phyloP scores from a whole-genome alignment of 2,797 vertebrate species.

The Urophycis tenuis region DNA sequence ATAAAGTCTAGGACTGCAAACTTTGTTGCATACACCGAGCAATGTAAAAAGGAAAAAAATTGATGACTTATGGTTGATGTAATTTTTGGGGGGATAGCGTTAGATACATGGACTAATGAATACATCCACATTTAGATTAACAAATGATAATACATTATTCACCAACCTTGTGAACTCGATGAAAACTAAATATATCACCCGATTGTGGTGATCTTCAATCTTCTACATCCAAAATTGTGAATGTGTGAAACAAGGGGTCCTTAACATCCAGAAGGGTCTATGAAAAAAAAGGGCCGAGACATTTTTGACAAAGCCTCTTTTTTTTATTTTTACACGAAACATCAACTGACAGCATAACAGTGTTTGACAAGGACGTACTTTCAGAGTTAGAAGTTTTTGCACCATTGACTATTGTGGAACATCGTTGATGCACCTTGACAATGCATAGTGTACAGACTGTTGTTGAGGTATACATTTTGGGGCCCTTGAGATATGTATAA shows the following conservation, averaged over 20 bases:
- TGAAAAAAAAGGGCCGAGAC: not conserved
- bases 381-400: slow-evolving; percentile 57
- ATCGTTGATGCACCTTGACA: slow-evolving; percentile 60
- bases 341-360: slow-evolving; percentile 67
- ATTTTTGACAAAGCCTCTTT: slow-evolving; percentile 55
- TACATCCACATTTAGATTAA: not conserved
- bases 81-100: not conserved
- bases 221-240: not conserved
- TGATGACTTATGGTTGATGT: not conserved
- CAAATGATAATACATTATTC: not conserved
- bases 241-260: not conserved
- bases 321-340: slow-evolving; percentile 67
- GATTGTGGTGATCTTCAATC: not conserved
- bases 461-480: slow-evolving; percentile 67
- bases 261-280: slow-evolving; percentile 19
- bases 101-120: not conserved
- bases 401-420: slow-evolving; percentile 59
- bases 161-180: not conserved
- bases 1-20: not conserved
- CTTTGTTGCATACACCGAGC: not conserved
- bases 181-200: not conserved
- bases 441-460: slow-evolving; percentile 70
- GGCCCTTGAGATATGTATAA: slow-evolving; percentile 63
- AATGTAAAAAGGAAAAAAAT: not conserved
- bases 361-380: slow-evolving; percentile 61